A percentile compares a stretch with the other conserved stretches of the same genome.
Evolutionary conservation across 2,113 vertebrate species (phyloP).

Genomic region (Lophius piscatorius): DNA sequence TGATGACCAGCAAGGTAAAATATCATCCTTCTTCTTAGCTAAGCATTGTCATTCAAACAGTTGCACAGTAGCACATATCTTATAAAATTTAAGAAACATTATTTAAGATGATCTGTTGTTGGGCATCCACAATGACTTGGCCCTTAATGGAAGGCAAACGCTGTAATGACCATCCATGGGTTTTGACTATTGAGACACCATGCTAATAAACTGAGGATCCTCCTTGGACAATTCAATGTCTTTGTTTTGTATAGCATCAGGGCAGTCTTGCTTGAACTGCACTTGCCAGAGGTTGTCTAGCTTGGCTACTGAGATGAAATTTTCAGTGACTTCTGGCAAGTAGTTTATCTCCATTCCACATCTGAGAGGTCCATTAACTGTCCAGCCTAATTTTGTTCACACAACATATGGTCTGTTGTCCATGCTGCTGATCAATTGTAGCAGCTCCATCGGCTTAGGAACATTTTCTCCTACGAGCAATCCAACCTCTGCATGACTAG

Average conservation of each 20-base stretch:
- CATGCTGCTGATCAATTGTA: constrained; percentile 29
- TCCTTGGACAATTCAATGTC: constrained; percentile 31
- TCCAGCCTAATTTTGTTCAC: constrained; percentile 42
- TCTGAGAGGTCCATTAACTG: constrained; percentile 41
- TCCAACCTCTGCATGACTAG: constrained; percentile 25
- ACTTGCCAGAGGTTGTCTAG: constrained; percentile 36
- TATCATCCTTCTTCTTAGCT: neutral
- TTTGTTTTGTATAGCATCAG: constrained; percentile 27
- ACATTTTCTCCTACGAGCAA: constrained; percentile 28
- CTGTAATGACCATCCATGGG: constrained; percentile 6
- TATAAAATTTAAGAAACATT: too few relatives aligned
- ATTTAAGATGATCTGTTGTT: constrained; percentile 41
- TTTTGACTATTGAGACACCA: constrained; percentile 10
- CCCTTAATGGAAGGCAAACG: constrained; percentile 10
- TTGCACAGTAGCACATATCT: too few relatives aligned
- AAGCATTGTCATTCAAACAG: too few relatives aligned
- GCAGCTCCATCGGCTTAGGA: constrained; percentile 23
- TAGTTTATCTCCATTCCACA: constrained; percentile 6
- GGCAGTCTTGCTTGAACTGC: constrained; percentile 45
- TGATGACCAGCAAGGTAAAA: constrained; percentile 61
- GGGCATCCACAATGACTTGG: constrained; percentile 26
- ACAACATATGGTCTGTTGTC: constrained; percentile 26
- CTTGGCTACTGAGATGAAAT: constrained; percentile 27
- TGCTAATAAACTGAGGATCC: constrained; percentile 19
- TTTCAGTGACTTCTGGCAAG: constrained; percentile 1